These are phyloP conservation scores for Caerostris darwini DNA, from an alignment of 1,140 invertebrate species.

Conservation along the genomic window DNA sequence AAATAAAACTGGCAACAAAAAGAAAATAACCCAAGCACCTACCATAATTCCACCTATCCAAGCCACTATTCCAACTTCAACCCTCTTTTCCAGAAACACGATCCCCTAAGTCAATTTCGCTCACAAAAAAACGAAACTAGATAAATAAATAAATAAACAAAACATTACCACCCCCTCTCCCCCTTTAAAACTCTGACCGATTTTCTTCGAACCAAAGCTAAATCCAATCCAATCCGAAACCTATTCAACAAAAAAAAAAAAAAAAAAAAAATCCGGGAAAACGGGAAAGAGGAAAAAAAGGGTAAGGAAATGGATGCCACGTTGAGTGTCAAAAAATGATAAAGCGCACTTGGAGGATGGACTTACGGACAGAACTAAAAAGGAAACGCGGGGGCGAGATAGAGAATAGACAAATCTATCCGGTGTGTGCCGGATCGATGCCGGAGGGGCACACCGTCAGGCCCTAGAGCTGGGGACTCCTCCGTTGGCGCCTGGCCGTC, in stretches of 20 bases:
- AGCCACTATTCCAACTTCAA: too few relatives aligned
- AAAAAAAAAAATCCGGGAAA: background rate
- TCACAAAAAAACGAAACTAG: too few relatives aligned
- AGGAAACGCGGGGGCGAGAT: background rate
- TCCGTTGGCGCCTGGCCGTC: slow-evolving; percentile 47
- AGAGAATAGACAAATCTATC: slow-evolving; percentile 60
- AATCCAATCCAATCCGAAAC: background rate
- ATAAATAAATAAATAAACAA: too few relatives aligned
- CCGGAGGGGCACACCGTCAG: background rate
- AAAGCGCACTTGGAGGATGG: slow-evolving; percentile 43
- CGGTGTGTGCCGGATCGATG: slow-evolving; percentile 46
- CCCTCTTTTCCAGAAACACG: too few relatives aligned
- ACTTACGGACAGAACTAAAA: background rate
- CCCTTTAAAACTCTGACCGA: background rate
- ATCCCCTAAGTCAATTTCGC: too few relatives aligned
- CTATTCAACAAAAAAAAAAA: background rate
- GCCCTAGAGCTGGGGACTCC: background rate
- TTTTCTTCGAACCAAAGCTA: background rate
- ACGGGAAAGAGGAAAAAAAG: background rate
- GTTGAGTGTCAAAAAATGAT: slow-evolving; percentile 65
- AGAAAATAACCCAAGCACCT: too few relatives aligned
- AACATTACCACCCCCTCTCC: too few relatives aligned
- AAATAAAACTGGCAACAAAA: too few relatives aligned
- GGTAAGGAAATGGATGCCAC: background rate
- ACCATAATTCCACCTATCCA: too few relatives aligned